Evolutionary conservation across 2,888 invertebrate species (phyloP).

Genomic region (Macrophya alboannulata): DNA sequence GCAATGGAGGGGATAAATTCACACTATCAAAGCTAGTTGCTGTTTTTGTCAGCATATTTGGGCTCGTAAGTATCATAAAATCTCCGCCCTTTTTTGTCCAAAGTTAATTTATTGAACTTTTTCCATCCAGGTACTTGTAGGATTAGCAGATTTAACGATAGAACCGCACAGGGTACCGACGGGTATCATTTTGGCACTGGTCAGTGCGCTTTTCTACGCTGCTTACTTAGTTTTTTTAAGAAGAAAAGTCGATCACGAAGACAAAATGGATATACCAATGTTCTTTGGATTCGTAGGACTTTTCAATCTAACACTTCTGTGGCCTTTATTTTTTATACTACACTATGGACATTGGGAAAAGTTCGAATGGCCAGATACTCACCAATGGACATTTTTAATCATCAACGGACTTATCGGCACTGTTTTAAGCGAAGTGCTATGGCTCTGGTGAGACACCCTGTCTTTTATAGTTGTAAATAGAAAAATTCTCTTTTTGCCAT

Average conservation of each 20-base stretch:
- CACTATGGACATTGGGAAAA: slow-evolving; percentile 92
- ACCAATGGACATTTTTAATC: slow-evolving; percentile 90
- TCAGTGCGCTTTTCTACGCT: slow-evolving; percentile 95
- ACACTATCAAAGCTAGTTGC: slow-evolving; percentile 93
- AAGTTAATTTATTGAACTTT: slow-evolving; percentile 50
- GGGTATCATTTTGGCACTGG: slow-evolving; percentile 91
- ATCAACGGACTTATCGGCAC: slow-evolving; percentile 95
- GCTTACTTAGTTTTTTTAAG: slow-evolving; percentile 94
- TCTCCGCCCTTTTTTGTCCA: not conserved
- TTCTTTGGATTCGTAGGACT: slow-evolving; percentile 98
- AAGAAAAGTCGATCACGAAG: slow-evolving; percentile 94
- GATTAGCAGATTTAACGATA: slow-evolving; percentile 87
- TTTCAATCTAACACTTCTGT: slow-evolving; percentile 92
- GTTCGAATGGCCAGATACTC: slow-evolving; percentile 92
- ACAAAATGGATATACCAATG: slow-evolving; percentile 96
- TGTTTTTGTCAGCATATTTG: slow-evolving; percentile 89
- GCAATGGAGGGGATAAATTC: slow-evolving; percentile 90
- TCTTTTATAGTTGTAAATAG: not conserved
- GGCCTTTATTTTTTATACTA: slow-evolving; percentile 94
- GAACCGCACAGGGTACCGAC: slow-evolving; percentile 87
- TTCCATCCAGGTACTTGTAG: slow-evolving; percentile 86
- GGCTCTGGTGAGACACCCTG: slow-evolving; percentile 91
- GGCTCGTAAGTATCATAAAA: slow-evolving; percentile 85
- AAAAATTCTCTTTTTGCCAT: not conserved
- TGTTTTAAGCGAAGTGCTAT: slow-evolving; percentile 94